Evolutionary conservation across 1,140 invertebrate genomes (phyloP).

Genomic region (Papilio xuthus): DNA sequence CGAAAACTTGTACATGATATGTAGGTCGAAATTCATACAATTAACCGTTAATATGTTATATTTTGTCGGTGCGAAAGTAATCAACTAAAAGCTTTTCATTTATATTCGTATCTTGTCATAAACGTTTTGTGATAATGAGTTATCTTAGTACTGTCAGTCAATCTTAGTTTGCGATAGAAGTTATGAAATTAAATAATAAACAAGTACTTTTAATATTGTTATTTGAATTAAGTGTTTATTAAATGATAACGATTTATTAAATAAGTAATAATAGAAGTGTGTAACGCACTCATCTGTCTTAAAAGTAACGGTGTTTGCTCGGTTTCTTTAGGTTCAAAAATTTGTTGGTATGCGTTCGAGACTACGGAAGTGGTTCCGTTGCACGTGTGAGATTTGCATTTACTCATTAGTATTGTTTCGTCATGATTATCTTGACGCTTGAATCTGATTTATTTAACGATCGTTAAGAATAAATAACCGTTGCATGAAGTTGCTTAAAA

Average conservation of each 20-base stretch:
- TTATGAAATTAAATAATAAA: slow-evolving; percentile 3
- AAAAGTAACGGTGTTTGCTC: slow-evolving; percentile 56
- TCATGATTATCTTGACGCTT: slow-evolving; percentile 39
- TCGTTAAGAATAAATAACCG: slow-evolving; percentile 13
- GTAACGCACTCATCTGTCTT: background rate
- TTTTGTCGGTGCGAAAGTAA: slow-evolving; percentile 55
- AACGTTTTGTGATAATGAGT: slow-evolving; percentile 25
- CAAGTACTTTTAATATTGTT: slow-evolving; percentile 49
- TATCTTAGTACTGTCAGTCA: slow-evolving; percentile 49
- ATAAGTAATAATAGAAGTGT: background rate
- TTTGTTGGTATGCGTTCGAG: slow-evolving; percentile 54
- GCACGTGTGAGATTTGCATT: slow-evolving; percentile 54
- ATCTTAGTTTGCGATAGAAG: slow-evolving; percentile 33
- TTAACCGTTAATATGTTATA: slow-evolving; percentile 52
- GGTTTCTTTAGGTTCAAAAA: slow-evolving; percentile 54
- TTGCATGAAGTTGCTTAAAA: background rate
- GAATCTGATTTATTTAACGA: slow-evolving; percentile 38
- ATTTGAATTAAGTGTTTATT: slow-evolving; percentile 38
- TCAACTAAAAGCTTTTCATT: slow-evolving; percentile 54
- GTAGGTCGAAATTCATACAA: slow-evolving; percentile 52
- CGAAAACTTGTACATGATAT: slow-evolving; percentile 51
- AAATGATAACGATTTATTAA: slow-evolving; percentile 44
- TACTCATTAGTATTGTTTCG: slow-evolving; percentile 54
- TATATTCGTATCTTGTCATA: slow-evolving; percentile 49
- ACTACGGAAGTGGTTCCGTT: slow-evolving; percentile 65